phyloP scores from a whole-genome alignment of 2,797 vertebrate genomes.

The Dermochelys coriacea region DNA sequence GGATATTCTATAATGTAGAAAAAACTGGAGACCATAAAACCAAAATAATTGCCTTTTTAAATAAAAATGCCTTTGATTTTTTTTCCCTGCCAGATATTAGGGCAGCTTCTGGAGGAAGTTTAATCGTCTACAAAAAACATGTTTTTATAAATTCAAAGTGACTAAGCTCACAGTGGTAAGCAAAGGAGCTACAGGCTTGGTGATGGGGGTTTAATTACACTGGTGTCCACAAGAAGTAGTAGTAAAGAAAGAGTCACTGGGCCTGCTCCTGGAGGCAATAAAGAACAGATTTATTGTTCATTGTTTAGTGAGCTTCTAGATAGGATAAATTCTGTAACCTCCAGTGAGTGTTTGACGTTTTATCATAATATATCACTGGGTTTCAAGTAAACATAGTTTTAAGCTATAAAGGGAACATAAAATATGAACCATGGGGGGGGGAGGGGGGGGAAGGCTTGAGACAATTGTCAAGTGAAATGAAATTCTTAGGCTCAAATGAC shows the following conservation, averaged over 20 bases:
- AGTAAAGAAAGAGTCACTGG: constrained; percentile 39
- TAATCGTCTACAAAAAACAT: background rate
- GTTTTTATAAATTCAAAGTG: rapidly evolving
- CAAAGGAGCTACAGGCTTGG: background rate
- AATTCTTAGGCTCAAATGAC: background rate
- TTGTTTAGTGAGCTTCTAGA: constrained; percentile 25
- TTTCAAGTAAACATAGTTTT: constrained; percentile 5
- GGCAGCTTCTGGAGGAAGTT: background rate
- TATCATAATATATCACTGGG: constrained; percentile 8
- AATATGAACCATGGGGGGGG: no score
- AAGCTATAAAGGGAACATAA: constrained; percentile 15
- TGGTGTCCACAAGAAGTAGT: constrained; percentile 42
- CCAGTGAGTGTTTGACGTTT: constrained; percentile 35
- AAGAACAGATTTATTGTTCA: constrained; percentile 56
- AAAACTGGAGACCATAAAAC: background rate
- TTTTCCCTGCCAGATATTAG: background rate
- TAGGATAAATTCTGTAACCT: constrained; percentile 38
- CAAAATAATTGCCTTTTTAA: background rate
- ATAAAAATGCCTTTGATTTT: background rate
- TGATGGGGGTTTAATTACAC: constrained; percentile 50
- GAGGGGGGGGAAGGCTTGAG: constrained; percentile 18
- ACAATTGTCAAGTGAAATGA: background rate
- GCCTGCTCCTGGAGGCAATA: constrained; percentile 28
- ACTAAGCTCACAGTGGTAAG: background rate
- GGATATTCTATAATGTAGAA: background rate